phyloP scores from a whole-genome alignment of 2,888 invertebrate genomes.

The Koerneria pararmatus region DNA sequence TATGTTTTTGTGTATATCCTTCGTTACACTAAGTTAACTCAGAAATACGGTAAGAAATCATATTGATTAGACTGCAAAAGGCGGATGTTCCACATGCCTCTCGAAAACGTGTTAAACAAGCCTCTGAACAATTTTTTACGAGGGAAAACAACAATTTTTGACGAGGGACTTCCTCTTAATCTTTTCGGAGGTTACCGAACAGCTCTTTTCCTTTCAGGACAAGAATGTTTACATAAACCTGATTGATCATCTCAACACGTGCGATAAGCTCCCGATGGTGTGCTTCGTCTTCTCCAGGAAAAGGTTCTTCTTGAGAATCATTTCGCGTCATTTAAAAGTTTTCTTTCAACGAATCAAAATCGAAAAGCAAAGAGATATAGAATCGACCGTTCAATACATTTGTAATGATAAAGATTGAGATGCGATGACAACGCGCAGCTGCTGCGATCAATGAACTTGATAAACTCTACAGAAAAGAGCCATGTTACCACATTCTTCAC shows the following conservation, averaged over 20 bases:
- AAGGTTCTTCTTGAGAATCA: slow-evolving; percentile 24
- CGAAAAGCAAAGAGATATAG: too few relatives aligned
- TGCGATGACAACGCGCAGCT: slow-evolving; percentile 73
- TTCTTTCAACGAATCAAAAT: too few relatives aligned
- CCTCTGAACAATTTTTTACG: too few relatives aligned
- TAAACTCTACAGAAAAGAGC: slow-evolving; percentile 75
- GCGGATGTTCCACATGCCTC: too few relatives aligned
- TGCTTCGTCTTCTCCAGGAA: slow-evolving; percentile 85
- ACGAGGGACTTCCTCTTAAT: neutral
- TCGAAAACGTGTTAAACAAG: too few relatives aligned
- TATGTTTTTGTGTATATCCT: too few relatives aligned
- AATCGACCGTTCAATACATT: neutral
- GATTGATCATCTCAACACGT: slow-evolving; percentile 76
- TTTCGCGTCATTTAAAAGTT: too few relatives aligned
- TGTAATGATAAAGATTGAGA: slow-evolving; percentile 61
- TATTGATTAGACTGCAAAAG: too few relatives aligned
- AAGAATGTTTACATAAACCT: slow-evolving; percentile 78
- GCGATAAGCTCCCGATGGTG: slow-evolving; percentile 84
- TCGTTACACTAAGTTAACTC: too few relatives aligned
- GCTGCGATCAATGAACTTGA: slow-evolving; percentile 71
- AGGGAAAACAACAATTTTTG: too few relatives aligned
- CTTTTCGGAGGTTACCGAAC: neutral
- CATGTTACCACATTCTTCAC: slow-evolving; percentile 81
- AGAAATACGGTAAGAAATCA: slow-evolving; percentile 3
- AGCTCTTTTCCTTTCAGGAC: slow-evolving; percentile 63